These are phyloP conservation scores for Camelus bactrianus DNA, from an alignment of 2,113 vertebrate genomes.

Conservation along the genomic window DNA sequence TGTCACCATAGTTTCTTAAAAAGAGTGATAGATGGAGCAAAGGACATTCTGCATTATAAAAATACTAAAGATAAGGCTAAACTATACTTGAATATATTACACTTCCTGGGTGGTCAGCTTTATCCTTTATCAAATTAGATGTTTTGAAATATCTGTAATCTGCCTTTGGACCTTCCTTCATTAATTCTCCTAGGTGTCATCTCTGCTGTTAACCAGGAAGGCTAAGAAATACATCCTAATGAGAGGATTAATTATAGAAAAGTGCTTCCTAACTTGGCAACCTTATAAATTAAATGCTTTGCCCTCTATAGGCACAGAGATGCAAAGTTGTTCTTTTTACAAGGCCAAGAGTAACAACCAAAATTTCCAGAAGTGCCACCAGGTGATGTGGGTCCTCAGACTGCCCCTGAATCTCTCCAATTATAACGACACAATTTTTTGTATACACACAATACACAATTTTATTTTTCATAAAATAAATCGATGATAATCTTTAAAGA, in stretches of 20 bases:
- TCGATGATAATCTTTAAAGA: constrained; percentile 1
- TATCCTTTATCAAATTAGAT: constrained; percentile 39
- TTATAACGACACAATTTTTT: constrained; percentile 25
- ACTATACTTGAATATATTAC: not conserved
- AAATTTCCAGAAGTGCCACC: constrained; percentile 44
- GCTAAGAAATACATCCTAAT: constrained; percentile 73
- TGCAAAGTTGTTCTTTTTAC: constrained; percentile 35
- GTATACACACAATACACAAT: not conserved
- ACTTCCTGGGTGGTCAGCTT: not conserved
- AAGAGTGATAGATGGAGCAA: not conserved
- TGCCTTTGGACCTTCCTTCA: constrained; percentile 68
- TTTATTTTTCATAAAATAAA: constrained; percentile 64
- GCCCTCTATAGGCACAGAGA: not conserved
- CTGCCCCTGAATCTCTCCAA: not conserved
- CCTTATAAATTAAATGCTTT: constrained; percentile 70
- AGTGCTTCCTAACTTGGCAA: constrained; percentile 59
- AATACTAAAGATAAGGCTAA: constrained; percentile 9
- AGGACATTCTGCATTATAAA: not conserved
- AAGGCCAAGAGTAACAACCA: constrained; percentile 45
- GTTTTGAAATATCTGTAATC: constrained; percentile 58
- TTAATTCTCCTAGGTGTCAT: constrained; percentile 73
- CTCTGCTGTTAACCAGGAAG: constrained; percentile 75
- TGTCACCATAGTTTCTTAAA: not conserved
- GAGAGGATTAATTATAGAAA: constrained; percentile 59
- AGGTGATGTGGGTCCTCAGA: constrained; percentile 40